These are phyloP conservation scores for Melieria crassipennis DNA, from an alignment of 2,888 invertebrate species.

Conservation along the genomic window DNA sequence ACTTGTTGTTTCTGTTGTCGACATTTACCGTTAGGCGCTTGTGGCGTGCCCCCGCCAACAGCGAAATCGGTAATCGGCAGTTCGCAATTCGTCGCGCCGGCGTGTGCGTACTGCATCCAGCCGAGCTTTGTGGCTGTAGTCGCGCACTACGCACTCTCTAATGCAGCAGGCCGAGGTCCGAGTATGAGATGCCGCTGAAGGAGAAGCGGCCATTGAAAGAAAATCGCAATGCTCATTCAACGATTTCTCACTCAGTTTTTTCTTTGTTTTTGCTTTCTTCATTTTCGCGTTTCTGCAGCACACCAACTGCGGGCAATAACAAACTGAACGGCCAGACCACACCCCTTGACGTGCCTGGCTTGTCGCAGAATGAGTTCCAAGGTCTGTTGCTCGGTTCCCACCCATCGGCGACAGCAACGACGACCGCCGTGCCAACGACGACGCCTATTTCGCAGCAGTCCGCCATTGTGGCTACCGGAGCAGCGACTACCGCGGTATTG, in stretches of 20 bases:
- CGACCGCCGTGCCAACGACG: conserved; percentile 49
- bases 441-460: conserved; percentile 55
- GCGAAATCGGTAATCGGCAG: too few species aligned
- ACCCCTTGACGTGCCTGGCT: conserved; percentile 67
- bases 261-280: conserved; percentile 13
- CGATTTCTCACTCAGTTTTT: conserved; percentile 13
- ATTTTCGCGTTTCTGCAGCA: conserved; percentile 52
- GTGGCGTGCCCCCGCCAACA: too few species aligned
- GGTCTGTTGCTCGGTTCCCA: conserved; percentile 67
- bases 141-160: too few species aligned
- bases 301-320: conserved; percentile 60
- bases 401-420: conserved; percentile 62
- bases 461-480: conserved; percentile 58
- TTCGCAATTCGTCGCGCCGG: too few species aligned
- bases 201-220: too few species aligned
- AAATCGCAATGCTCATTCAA: background rate
- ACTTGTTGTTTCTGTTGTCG: too few species aligned
- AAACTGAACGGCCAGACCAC: conserved; percentile 67
- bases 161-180: too few species aligned
- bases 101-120: too few species aligned
- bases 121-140: too few species aligned
- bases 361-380: conserved; percentile 68
- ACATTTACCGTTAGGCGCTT: too few species aligned
- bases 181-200: too few species aligned
- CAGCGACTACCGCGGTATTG: conserved; percentile 56